A percentile compares a stretch with the other conserved stretches of the same genome.
These are phyloP conservation scores for Hydrocynus forskahlii DNA, from an alignment of 2,797 vertebrate genomes.

Conservation along the genomic window DNA sequence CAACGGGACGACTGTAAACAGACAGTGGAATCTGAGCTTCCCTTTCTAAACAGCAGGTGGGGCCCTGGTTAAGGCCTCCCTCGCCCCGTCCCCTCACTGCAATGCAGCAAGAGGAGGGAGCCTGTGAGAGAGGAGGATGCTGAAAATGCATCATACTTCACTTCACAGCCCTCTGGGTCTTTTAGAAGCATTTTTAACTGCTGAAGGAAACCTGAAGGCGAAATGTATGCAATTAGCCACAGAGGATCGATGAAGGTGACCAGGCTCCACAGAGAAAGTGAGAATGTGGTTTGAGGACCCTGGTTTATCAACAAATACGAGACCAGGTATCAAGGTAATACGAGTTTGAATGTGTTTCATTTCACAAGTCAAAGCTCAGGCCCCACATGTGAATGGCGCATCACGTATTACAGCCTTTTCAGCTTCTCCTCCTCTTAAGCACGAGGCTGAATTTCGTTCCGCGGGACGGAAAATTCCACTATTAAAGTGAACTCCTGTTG, in stretches of 20 bases:
- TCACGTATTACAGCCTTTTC: not conserved
- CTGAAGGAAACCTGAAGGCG: not conserved
- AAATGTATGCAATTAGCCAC: not conserved
- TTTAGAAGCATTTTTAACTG: not conserved
- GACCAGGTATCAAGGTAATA: not conserved
- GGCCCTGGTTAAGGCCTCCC: slow-evolving; percentile 11
- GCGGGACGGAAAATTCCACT: too few relatives aligned
- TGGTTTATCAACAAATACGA: not conserved
- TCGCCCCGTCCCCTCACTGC: slow-evolving; percentile 70
- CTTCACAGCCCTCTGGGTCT: not conserved
- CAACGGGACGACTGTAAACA: not conserved
- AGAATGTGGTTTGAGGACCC: not conserved
- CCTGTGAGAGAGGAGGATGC: slow-evolving; percentile 17
- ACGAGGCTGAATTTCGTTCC: too few relatives aligned
- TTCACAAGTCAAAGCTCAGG: not conserved
- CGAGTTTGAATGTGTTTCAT: not conserved
- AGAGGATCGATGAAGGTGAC: slow-evolving; percentile 22
- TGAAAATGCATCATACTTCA: not conserved
- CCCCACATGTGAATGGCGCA: slow-evolving; percentile 16
- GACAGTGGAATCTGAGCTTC: slow-evolving; percentile 58
- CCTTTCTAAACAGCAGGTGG: slow-evolving; percentile 41
- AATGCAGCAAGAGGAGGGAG: slow-evolving; percentile 76
- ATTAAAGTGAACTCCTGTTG: too few relatives aligned
- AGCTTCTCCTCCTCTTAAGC: not conserved
- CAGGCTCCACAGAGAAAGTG: not conserved